Evolutionary conservation across 2,113 vertebrate genomes (phyloP).

Genomic region (Silurus asotus): DNA sequence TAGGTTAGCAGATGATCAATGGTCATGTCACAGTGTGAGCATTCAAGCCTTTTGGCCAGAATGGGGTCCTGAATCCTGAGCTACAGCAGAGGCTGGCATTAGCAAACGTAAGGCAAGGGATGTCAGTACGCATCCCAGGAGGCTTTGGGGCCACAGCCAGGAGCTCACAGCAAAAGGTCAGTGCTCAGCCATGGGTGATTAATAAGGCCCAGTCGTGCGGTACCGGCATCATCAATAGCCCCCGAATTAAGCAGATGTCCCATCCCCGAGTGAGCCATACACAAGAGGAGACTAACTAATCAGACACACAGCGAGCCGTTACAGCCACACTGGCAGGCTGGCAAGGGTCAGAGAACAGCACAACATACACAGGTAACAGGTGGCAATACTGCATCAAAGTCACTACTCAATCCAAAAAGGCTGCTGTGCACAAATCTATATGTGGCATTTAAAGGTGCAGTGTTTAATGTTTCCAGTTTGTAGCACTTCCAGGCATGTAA

Average conservation of each 20-base stretch:
- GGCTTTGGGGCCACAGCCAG: conserved; percentile 66
- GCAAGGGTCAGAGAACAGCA: conserved; percentile 14
- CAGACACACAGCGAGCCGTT: conserved; percentile 23
- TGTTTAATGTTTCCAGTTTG: background rate
- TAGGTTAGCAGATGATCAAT: conserved; percentile 81
- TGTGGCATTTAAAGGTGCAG: background rate
- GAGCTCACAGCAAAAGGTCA: conserved; percentile 77
- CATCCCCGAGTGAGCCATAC: conserved; percentile 42
- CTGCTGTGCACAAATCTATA: background rate
- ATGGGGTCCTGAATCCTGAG: conserved; percentile 57
- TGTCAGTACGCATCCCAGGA: conserved; percentile 69
- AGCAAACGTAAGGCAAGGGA: conserved; percentile 79
- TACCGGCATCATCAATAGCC: conserved; percentile 76
- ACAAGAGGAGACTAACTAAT: conserved; percentile 53
- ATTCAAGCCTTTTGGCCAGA: background rate
- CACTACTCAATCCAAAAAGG: background rate
- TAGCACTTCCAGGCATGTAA: background rate
- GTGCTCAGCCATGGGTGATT: conserved; percentile 81
- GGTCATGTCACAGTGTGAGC: conserved; percentile 58
- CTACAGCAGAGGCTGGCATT: conserved; percentile 72
- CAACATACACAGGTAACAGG: conserved; percentile 33
- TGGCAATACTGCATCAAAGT: background rate
- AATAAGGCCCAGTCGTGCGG: conserved; percentile 81
- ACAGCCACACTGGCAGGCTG: conserved; percentile 9
- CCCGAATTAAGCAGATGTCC: conserved; percentile 61